Evolutionary conservation across 2,797 vertebrate genomes (phyloP), one percentile per base, ranked within the genome.

Genomic region (Nannoperca australis): DNA sequence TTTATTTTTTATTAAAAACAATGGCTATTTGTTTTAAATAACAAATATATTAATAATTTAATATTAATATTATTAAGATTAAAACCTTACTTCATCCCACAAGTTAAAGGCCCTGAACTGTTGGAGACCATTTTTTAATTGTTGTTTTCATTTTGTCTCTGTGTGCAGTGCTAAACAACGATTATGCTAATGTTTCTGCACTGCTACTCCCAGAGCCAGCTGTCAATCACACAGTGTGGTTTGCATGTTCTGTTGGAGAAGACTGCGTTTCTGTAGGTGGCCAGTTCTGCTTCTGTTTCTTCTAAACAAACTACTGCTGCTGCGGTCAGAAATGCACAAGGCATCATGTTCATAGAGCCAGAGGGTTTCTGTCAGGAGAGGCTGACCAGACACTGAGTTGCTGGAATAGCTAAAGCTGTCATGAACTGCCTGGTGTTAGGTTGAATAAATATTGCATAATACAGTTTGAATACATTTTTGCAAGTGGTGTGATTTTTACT

Each of bases 401-500:
- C 54, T 24, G 22, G 58, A 53, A 18, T 1, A 67, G 34, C 42
- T 45, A 12, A 1, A 45, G 55, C 32, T 51, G 42, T 20, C 10
- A 44, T 20, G 12, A 61, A 14, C 32, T 27, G 32, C 17, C 22
- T 51, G 30, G 40, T 55, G 22, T 4, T 24, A 15, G 20, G 36
- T 24, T 45, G 15, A 30, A 77, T 69, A 49, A 3, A 54, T 58
- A 58, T 27, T 2, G 13, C 2, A 40, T 44, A 12, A 38, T 15
- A 38, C 36, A 44, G 36, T 78, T 66, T 75, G 27, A 71, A 70
- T 55, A 3, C 9, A 13, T 18, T 61, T 34, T 45, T 12, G 27
- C 1, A 59, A 64, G 60, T n/a, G 2, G 1, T 9, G 4, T n/a
- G 38, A 42, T 64, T 12, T 14, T 15, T 22, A 78, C 93, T 91